A percentile compares a stretch with the other conserved stretches of the same genome.
phyloP scores from a whole-genome alignment of 2,113 vertebrate genomes.

The Myrmecophaga tridactyla region DNA sequence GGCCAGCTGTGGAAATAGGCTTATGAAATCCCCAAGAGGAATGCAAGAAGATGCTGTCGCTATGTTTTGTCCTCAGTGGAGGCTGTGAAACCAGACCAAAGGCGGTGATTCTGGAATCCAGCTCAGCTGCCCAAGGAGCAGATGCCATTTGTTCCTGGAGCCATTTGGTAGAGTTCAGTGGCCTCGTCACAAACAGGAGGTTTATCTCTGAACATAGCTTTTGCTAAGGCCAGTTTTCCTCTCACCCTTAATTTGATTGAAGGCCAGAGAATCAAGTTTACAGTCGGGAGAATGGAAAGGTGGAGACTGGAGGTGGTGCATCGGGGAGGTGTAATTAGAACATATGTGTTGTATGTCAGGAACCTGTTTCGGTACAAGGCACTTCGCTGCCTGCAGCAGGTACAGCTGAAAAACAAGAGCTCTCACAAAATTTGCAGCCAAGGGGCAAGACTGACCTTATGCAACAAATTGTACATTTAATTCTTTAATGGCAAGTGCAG shows the following conservation, averaged over 20 bases:
- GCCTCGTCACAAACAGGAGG: not conserved
- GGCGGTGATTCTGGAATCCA: not conserved
- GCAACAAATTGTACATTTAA: not conserved
- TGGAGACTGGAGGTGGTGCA: not conserved
- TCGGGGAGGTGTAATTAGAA: not conserved
- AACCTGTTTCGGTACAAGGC: not conserved
- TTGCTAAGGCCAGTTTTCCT: not conserved
- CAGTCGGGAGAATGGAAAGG: not conserved
- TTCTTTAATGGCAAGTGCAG: not conserved
- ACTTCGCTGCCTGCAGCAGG: not conserved
- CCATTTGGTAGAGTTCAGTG: not conserved
- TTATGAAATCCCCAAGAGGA: constrained; percentile 37
- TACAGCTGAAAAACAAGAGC: not conserved
- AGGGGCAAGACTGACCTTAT: not conserved
- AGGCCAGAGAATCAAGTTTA: not conserved
- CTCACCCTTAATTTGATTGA: not conserved
- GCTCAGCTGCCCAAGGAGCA: not conserved
- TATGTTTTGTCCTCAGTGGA: not conserved
- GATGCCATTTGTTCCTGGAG: not conserved
- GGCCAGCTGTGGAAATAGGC: constrained; percentile 63
- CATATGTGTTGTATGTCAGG: not conserved
- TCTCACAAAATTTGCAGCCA: not conserved
- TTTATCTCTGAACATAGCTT: not conserved
- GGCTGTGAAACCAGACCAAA: not conserved
- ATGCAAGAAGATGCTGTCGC: not conserved